phyloP scores from a whole-genome alignment of 1,140 invertebrate species.

The Tetragonula clypearis region DNA sequence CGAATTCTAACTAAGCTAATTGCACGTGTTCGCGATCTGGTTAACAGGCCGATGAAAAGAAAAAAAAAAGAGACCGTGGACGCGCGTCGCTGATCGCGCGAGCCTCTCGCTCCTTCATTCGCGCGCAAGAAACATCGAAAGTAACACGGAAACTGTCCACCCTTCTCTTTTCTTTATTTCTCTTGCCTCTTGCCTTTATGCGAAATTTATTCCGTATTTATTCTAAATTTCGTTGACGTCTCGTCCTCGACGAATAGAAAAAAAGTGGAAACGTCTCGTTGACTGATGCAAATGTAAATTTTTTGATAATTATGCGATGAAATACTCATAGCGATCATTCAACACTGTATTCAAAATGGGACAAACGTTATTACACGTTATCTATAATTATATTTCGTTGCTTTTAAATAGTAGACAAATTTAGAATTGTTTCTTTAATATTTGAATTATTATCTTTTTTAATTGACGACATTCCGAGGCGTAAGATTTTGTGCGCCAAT shows the following conservation, averaged over 20 bases:
- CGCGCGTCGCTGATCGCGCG: slow-evolving; percentile 10
- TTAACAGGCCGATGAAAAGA: slow-evolving; percentile 44
- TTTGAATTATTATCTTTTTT: no score
- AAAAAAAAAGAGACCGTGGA: neutral
- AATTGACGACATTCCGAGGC: no score
- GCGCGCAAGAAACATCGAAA: slow-evolving; percentile 14
- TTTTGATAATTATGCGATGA: no score
- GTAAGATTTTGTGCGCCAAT: no score
- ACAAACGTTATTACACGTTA: no score
- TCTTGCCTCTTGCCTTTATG: neutral
- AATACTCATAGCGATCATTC: no score
- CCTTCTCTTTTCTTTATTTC: neutral
- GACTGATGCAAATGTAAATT: neutral
- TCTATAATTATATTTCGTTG: no score
- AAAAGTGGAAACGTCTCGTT: neutral
- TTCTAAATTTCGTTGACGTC: neutral
- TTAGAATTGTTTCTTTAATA: no score
- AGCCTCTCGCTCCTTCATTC: neutral
- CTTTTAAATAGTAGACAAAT: no score
- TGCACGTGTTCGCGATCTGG: slow-evolving; percentile 40
- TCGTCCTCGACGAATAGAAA: no score
- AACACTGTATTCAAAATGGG: no score
- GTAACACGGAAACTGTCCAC: neutral
- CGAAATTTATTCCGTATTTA: no score
- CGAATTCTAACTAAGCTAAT: slow-evolving; percentile 45